A percentile compares a stretch with the other conserved stretches of the same genome.
Conservation (phyloP, 2,113 vertebrate genomes). For the Monopterus albus region DNA sequence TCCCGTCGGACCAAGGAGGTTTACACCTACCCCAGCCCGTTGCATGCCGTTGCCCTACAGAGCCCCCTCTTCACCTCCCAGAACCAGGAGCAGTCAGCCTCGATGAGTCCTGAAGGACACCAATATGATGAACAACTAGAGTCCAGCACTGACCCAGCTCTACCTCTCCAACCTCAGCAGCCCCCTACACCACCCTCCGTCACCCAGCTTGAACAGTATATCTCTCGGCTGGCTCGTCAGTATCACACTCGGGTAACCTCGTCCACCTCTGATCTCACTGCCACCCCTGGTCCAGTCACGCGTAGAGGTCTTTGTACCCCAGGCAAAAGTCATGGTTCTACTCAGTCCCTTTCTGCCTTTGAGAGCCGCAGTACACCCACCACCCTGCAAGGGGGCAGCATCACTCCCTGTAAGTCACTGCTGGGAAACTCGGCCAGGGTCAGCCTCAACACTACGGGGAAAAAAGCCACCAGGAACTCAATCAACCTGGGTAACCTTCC, state of each 20-base stretch:
- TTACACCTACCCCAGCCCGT: conserved; percentile 86
- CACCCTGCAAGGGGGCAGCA: conserved; percentile 52
- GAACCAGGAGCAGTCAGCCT: conserved; percentile 59
- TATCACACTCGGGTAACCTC: conserved; percentile 68
- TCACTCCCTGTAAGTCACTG: conserved; percentile 80
- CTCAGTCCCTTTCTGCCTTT: conserved; percentile 80
- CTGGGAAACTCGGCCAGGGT: conserved; percentile 80
- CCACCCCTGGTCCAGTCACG: conserved; percentile 19
- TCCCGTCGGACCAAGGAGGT: conserved; percentile 85
- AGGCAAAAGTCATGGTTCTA: conserved; percentile 75
- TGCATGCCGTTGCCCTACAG: conserved; percentile 87
- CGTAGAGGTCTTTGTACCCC: conserved; percentile 58
- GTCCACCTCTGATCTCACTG: conserved; percentile 52
- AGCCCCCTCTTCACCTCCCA: conserved; percentile 84
- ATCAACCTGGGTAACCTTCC: conserved; percentile 85
- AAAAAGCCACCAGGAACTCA: conserved; percentile 82
- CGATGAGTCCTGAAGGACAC: conserved; percentile 58
- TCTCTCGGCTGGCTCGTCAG: conserved; percentile 80
- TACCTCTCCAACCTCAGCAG: conserved; percentile 44
- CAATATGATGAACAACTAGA: conserved; percentile 58
- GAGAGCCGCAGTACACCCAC: conserved; percentile 72
- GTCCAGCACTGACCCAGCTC: conserved; percentile 13
- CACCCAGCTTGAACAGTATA: conserved; percentile 83
- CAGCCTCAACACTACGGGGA: conserved; percentile 74
- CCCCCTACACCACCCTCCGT: conserved; percentile 51